A percentile compares a stretch with the other conserved stretches of the same genome.
Evolutionary conservation across 2,888 invertebrate genomes (phyloP).

Genomic region (Peribatodes rhomboidaria): DNA sequence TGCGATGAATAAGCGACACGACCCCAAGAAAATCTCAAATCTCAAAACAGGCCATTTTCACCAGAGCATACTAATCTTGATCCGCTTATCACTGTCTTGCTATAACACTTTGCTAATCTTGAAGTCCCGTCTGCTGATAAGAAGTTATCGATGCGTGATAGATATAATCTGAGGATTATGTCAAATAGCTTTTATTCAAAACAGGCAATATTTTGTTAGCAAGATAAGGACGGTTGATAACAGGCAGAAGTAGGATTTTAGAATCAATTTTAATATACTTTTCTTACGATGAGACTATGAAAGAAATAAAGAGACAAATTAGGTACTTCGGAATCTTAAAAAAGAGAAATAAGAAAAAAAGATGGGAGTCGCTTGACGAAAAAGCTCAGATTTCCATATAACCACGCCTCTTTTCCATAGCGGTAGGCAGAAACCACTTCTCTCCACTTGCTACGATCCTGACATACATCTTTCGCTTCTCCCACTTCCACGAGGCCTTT

Average conservation of each 20-base stretch:
- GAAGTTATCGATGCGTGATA: constrained; percentile 2
- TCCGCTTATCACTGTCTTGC: neutral
- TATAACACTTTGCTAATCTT: neutral
- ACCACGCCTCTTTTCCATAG: no score
- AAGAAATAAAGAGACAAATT: no score
- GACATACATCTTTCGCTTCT: no score
- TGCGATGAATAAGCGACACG: neutral
- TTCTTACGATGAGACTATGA: no score
- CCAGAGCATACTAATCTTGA: neutral
- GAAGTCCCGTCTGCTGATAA: neutral
- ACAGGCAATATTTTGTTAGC: constrained; percentile 1
- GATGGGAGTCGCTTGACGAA: no score
- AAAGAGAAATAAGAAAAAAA: no score
- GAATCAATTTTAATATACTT: neutral
- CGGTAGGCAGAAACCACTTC: no score
- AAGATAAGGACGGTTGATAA: neutral
- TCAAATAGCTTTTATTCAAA: neutral
- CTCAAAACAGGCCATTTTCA: neutral
- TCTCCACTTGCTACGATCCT: no score
- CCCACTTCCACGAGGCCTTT: no score
- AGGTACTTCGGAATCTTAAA: no score
- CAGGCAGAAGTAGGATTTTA: neutral
- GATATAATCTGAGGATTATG: constrained; percentile 8
- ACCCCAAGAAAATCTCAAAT: neutral
- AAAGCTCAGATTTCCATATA: no score